phyloP scores from a whole-genome alignment of 2,797 vertebrate genomes.

The Heterohyrax brucei region DNA sequence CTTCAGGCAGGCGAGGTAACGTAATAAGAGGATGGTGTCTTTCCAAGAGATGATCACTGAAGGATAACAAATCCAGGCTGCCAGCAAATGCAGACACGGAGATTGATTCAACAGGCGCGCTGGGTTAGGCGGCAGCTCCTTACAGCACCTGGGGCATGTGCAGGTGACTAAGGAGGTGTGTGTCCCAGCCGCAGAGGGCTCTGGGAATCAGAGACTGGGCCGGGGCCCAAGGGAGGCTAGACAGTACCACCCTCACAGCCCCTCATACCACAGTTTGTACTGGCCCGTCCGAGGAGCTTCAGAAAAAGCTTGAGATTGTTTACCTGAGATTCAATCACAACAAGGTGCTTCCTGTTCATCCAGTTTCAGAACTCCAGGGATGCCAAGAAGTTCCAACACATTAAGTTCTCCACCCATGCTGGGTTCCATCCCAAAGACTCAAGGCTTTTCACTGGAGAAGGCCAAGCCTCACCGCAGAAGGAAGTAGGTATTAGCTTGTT shows the following conservation, averaged over 20 bases:
- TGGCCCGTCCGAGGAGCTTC: not conserved
- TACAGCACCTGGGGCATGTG: not conserved
- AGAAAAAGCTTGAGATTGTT: not conserved
- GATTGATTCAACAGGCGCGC: not conserved
- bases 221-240: not conserved
- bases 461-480: not conserved
- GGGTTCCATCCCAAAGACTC: not conserved
- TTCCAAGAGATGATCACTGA: slow-evolving; percentile 34
- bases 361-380: not conserved
- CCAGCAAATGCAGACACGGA: not conserved
- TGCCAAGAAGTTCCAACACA: not conserved
- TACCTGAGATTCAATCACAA: not conserved
- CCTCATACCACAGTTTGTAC: not conserved
- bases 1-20: not conserved
- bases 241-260: not conserved
- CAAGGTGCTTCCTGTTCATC: not conserved
- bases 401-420: not conserved
- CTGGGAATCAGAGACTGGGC: not conserved
- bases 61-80: slow-evolving; percentile 27
- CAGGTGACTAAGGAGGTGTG: not conserved
- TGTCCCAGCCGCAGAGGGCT: not conserved
- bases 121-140: not conserved
- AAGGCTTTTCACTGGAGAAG: not conserved
- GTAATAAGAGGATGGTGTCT: slow-evolving; percentile 50
- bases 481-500: not conserved